Conservation (phyloP, 2,113 vertebrate species). For the Ranitomeya imitator region DNA sequence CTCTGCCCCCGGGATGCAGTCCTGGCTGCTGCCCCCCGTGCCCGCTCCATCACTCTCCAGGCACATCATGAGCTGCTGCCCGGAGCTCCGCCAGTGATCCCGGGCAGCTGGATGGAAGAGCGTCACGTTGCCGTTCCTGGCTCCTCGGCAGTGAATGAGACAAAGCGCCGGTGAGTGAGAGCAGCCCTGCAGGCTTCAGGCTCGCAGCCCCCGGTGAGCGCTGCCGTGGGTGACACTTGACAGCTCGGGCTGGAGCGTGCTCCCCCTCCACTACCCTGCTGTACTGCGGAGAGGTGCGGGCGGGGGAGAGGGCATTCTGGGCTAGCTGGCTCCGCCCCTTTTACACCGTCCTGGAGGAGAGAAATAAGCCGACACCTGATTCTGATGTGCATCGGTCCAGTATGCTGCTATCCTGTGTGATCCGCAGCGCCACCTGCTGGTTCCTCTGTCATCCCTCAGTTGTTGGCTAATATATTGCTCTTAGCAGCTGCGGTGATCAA, state of each 20-base stretch:
- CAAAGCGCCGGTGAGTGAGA: neutral
- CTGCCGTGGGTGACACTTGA: conserved; percentile 50
- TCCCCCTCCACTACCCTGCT: conserved; percentile 4
- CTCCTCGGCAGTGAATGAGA: neutral
- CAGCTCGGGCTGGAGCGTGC: conserved; percentile 45
- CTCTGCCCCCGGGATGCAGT: conserved; percentile 78
- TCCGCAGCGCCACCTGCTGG: conserved; percentile 40
- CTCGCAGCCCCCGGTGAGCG: neutral
- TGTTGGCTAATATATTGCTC: neutral
- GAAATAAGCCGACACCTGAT: conserved; percentile 33
- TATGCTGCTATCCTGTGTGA: too few relatives aligned
- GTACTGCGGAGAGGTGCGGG: conserved; percentile 28
- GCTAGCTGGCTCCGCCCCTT: neutral
- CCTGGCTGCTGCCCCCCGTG: conserved; percentile 81
- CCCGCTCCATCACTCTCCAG: conserved; percentile 82
- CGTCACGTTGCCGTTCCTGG: conserved; percentile 11
- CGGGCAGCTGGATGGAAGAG: conserved; percentile 62
- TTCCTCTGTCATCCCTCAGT: neutral
- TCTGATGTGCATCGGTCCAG: neutral
- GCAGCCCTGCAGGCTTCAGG: neutral
- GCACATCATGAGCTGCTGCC: conserved; percentile 78
- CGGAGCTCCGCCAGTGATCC: conserved; percentile 57
- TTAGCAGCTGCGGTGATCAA: neutral
- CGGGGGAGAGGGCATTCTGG: neutral
- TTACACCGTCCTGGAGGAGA: neutral